These are phyloP conservation scores for Lamellibrachia satsuma DNA, from an alignment of 2,888 invertebrate genomes.

Conservation along the genomic window DNA sequence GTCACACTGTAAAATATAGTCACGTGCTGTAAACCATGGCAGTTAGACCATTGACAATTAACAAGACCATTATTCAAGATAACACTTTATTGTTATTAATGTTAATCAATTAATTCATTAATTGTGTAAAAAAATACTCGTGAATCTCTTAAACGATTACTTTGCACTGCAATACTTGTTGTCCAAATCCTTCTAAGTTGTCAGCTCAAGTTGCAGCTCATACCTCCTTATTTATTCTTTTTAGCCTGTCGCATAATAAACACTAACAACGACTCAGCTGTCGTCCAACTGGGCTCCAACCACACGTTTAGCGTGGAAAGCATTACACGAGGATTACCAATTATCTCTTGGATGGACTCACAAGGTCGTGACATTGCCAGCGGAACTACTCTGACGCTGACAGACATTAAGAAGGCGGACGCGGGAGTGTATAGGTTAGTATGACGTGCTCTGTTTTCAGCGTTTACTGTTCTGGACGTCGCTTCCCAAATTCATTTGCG, in stretches of 20 bases:
- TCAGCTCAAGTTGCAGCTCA: not conserved
- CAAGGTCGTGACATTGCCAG: not conserved
- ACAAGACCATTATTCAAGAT: no score
- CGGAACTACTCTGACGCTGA: not conserved
- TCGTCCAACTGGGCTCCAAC: slow-evolving; percentile 6
- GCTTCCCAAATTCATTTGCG: not conserved
- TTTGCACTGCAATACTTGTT: not conserved
- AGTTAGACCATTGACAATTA: no score
- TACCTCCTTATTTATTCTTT: not conserved
- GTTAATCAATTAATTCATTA: no score
- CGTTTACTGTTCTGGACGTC: not conserved
- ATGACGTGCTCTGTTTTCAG: not conserved
- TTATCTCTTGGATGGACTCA: not conserved
- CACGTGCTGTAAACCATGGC: no score
- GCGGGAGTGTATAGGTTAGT: not conserved
- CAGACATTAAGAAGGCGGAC: not conserved
- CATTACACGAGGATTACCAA: not conserved
- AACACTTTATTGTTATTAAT: no score
- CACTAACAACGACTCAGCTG: not conserved
- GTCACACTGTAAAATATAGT: no score
- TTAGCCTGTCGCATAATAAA: not conserved
- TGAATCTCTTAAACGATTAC: no score
- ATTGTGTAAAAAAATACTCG: no score
- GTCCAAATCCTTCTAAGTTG: not conserved
- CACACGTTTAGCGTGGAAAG: not conserved